phyloP scores from a whole-genome alignment of 37 sponge, comb jelly and placozoan genomes.

The Corticium candelabrum region DNA sequence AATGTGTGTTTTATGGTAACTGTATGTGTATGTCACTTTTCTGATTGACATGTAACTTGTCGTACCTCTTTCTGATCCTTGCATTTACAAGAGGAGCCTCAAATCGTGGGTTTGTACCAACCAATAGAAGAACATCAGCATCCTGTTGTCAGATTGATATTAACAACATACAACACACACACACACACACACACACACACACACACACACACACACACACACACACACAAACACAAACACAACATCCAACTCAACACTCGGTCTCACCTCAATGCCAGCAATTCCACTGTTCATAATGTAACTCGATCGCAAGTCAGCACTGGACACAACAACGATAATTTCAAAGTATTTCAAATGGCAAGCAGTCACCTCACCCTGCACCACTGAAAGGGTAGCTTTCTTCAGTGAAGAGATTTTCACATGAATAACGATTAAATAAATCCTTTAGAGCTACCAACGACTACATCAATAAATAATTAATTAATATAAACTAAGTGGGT shows the following conservation, averaged over 20 bases:
- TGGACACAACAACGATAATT: background rate
- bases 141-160: constrained; percentile 33
- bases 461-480: background rate
- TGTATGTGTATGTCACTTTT: too few relatives aligned
- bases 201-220: constrained; percentile 5
- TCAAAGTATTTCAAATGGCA: background rate
- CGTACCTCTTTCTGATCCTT: constrained; percentile 81
- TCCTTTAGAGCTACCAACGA: constrained; percentile 75
- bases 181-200: constrained; percentile 5
- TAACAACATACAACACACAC: background rate
- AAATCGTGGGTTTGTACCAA: constrained; percentile 90
- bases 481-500: background rate
- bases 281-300: constrained; percentile 78
- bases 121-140: constrained; percentile 78
- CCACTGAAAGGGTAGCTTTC: constrained; percentile 46
- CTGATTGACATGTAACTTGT: too few relatives aligned
- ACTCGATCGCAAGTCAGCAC: constrained; percentile 69
- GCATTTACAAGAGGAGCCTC: constrained; percentile 90
- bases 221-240: too few relatives aligned
- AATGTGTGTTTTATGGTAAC: too few relatives aligned
- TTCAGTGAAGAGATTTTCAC: constrained; percentile 71
- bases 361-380: constrained; percentile 9
- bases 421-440: constrained; percentile 47
- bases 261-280: constrained; percentile 69
- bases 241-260: background rate